These are phyloP conservation scores for Electrona antarctica DNA, from an alignment of 2,113 vertebrate species.

Conservation along the genomic window DNA sequence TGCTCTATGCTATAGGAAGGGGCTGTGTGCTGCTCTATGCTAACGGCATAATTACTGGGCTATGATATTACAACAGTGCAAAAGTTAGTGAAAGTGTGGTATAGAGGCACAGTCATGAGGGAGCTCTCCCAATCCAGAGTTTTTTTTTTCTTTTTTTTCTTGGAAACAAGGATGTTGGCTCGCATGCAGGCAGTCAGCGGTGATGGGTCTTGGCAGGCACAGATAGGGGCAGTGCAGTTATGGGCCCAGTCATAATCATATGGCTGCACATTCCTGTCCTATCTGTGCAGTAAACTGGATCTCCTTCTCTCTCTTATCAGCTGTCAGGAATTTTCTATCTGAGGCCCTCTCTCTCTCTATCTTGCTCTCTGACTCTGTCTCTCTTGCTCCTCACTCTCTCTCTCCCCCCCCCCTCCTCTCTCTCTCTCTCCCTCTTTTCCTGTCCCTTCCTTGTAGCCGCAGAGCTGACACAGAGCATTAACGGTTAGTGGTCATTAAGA, in stretches of 20 bases:
- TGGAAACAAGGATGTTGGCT: slow-evolving; percentile 44
- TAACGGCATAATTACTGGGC: slow-evolving; percentile 54
- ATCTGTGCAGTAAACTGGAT: slow-evolving; percentile 85
- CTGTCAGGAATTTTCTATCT: slow-evolving; percentile 81
- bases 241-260: slow-evolving; percentile 77
- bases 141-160: slow-evolving; percentile 51
- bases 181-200: slow-evolving; percentile 56
- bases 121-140: slow-evolving; percentile 31
- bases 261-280: slow-evolving; percentile 80
- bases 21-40: slow-evolving; percentile 19
- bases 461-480: slow-evolving; percentile 74
- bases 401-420: slow-evolving; percentile 12
- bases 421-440: slow-evolving; percentile 52
- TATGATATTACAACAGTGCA: slow-evolving; percentile 45
- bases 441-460: slow-evolving; percentile 59
- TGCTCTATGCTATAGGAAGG: no score
- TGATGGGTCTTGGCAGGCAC: slow-evolving; percentile 77
- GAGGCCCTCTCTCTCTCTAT: slow-evolving; percentile 42
- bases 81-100: slow-evolving; percentile 33
- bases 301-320: slow-evolving; percentile 83
- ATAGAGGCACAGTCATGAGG: slow-evolving; percentile 37
- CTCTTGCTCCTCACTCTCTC: slow-evolving; percentile 20
- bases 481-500: slow-evolving; percentile 78
- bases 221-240: slow-evolving; percentile 76
- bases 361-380: slow-evolving; percentile 47